Evolutionary conservation across 2,888 invertebrate species (phyloP), one percentile per base, ranked within the genome.

Genomic region (Plagodis dolabraria): DNA sequence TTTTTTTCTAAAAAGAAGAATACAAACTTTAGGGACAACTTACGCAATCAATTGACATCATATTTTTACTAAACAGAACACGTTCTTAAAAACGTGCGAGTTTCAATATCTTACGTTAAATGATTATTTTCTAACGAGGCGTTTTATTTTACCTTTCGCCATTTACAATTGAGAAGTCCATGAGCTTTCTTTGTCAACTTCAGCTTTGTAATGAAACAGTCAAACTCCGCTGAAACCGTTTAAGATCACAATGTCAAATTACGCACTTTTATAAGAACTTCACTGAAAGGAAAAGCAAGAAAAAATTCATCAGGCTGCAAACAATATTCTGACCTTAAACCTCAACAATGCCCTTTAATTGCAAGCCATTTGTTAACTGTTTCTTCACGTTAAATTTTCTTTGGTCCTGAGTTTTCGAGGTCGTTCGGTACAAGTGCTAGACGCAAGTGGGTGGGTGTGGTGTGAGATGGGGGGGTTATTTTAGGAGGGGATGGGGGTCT

Each of bases 341-440:
- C 56, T 70, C 63, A 66, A 79, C 77, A 77, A 79, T 73, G 68
- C 69, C 68, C 65, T 68, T 67, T 75, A 75, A 80, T 79, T 79
- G 76, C 74, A 76, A 61, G 57, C 60, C 62, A 69, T 71, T 69
- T 68, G 57, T 68, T 65, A 67, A 70, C 64, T 57, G 61, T 66
- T 66, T 60, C 57, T 62, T 60, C 57, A 51, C 34, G 50, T 57
- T 33, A 44, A 60, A 53, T 65, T 68, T 67, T 67, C 67, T 67
- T 69, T 60, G 72, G 77, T 74, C 76, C 79, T 73, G 79, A 85
- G 78, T 86, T 88, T 86, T 87, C 82, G 85, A 85, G 88, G 88
- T 85, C 87, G 84, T 69, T 74, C 71, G 68, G 73, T 77, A 78
- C 78, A 79, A 82, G 80, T 75, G 84, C 86, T 84, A 87, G 87